Evolutionary conservation across 23 tunicate genomes (phyloP).

Genomic region (Halocynthia roretzi): DNA sequence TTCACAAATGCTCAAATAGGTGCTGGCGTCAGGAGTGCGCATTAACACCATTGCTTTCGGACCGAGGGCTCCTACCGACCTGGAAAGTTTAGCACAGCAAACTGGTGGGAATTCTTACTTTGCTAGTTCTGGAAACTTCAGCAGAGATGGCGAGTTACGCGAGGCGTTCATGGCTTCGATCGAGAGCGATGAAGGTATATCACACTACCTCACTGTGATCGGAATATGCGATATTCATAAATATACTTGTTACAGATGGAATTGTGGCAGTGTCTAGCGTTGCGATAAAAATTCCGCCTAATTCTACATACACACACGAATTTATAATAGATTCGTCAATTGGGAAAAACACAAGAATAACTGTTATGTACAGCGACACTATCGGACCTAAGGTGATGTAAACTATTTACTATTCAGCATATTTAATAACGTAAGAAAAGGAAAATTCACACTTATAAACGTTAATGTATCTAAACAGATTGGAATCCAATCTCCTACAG

Average conservation of each 20-base stretch:
- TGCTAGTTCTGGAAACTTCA: slow-evolving; percentile 76
- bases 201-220: too few relatives aligned
- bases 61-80: slow-evolving; percentile 37
- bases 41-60: slow-evolving; percentile 87
- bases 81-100: slow-evolving; percentile 40
- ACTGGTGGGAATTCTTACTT: slow-evolving; percentile 49
- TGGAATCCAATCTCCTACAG: neutral
- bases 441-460: neutral
- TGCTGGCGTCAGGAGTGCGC: slow-evolving; percentile 32
- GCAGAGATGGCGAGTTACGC: slow-evolving; percentile 48
- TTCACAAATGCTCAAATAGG: neutral
- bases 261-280: slow-evolving; percentile 42
- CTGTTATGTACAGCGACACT: slow-evolving; percentile 35
- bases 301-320: slow-evolving; percentile 29
- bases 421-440: neutral
- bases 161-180: slow-evolving; percentile 63
- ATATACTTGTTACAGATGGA: slow-evolving; percentile 37
- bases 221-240: too few relatives aligned
- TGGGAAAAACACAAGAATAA: slow-evolving; percentile 60
- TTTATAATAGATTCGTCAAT: slow-evolving; percentile 62
- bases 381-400: slow-evolving; percentile 30
- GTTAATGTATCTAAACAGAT: neutral
- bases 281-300: slow-evolving; percentile 8
- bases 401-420: neutral
- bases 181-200: slow-evolving; percentile 32